phyloP scores from a whole-genome alignment of 2,888 invertebrate species.

The Auanema sp. region DNA sequence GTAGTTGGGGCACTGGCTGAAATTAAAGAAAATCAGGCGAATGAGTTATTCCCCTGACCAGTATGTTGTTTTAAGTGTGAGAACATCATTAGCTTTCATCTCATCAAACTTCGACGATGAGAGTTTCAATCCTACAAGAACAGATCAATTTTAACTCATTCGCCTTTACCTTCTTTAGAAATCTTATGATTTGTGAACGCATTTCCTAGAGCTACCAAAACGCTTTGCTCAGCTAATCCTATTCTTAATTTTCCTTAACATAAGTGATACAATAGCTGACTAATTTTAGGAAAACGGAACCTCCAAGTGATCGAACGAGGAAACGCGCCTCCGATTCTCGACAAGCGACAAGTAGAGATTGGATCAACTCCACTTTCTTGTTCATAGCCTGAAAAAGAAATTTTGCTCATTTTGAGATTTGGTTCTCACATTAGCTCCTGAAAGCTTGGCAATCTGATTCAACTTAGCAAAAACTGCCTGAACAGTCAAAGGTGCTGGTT shows the following conservation, averaged over 20 bases:
- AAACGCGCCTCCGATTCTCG: slow-evolving; percentile 56
- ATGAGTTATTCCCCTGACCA: too few species aligned
- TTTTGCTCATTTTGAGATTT: slow-evolving; percentile 1
- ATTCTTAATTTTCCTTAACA: slow-evolving; percentile 90
- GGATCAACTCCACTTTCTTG: slow-evolving; percentile 87
- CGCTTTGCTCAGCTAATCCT: slow-evolving; percentile 93
- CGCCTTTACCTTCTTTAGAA: slow-evolving; percentile 30
- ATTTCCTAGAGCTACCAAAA: slow-evolving; percentile 84
- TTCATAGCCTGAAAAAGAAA: slow-evolving; percentile 66
- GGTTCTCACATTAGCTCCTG: slow-evolving; percentile 70
- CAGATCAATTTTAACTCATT: slow-evolving; percentile 4
- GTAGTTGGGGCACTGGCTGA: slow-evolving; percentile 91
- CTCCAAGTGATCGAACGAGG: slow-evolving; percentile 50
- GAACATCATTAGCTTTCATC: slow-evolving; percentile 75
- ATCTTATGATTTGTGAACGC: slow-evolving; percentile 69
- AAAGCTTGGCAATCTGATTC: slow-evolving; percentile 82
- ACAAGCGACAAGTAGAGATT: slow-evolving; percentile 83
- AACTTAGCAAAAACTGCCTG: slow-evolving; percentile 79
- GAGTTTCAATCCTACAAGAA: slow-evolving; percentile 62
- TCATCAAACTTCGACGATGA: slow-evolving; percentile 76
- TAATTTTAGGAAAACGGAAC: slow-evolving; percentile 11
- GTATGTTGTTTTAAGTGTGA: slow-evolving; percentile 86
- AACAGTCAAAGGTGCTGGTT: slow-evolving; percentile 79
- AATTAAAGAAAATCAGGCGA: too few species aligned
- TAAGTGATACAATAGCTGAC: background rate